Evolutionary conservation across 92 coral and sea anemone species (phyloP).

Genomic region (Bergia sp.): DNA sequence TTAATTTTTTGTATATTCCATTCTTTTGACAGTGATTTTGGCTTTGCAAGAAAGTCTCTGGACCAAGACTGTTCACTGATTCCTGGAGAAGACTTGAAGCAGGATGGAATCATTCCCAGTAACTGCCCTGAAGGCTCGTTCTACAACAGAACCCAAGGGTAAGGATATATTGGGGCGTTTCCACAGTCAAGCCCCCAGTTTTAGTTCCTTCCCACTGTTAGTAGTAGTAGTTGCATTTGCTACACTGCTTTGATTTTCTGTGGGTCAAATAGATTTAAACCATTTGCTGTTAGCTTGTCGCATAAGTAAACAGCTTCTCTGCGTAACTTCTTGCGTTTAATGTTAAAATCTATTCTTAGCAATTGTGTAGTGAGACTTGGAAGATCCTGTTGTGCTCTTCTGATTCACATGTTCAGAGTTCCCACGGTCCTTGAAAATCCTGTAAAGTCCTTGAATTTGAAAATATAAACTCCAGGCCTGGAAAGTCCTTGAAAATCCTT

Average conservation of each 20-base stretch:
- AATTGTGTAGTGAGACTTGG: too few relatives aligned
- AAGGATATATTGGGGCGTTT: background rate
- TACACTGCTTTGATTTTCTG: too few relatives aligned
- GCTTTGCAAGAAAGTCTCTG: slow-evolving; percentile 16
- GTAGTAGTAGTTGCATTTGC: background rate
- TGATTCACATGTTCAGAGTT: too few relatives aligned
- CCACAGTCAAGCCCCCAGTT: background rate
- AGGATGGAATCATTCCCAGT: slow-evolving; percentile 29
- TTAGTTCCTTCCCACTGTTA: background rate
- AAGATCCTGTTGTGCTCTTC: too few relatives aligned
- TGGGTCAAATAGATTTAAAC: too few relatives aligned
- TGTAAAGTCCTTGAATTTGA: too few relatives aligned
- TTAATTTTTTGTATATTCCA: background rate
- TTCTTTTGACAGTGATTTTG: slow-evolving; percentile 31
- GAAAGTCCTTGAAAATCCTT: too few relatives aligned
- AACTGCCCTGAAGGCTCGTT: slow-evolving; percentile 35
- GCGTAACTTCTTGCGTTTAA: background rate
- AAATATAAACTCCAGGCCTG: too few relatives aligned
- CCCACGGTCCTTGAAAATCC: too few relatives aligned
- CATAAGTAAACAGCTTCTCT: background rate
- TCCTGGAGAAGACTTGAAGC: slow-evolving; percentile 33
- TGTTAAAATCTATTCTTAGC: too few relatives aligned
- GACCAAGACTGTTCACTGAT: slow-evolving; percentile 32
- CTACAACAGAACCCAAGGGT: slow-evolving; percentile 40
- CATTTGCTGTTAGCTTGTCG: background rate